These are phyloP conservation scores for Euleptes europaea DNA, from an alignment of 2,113 vertebrate genomes.

Conservation along the genomic window DNA sequence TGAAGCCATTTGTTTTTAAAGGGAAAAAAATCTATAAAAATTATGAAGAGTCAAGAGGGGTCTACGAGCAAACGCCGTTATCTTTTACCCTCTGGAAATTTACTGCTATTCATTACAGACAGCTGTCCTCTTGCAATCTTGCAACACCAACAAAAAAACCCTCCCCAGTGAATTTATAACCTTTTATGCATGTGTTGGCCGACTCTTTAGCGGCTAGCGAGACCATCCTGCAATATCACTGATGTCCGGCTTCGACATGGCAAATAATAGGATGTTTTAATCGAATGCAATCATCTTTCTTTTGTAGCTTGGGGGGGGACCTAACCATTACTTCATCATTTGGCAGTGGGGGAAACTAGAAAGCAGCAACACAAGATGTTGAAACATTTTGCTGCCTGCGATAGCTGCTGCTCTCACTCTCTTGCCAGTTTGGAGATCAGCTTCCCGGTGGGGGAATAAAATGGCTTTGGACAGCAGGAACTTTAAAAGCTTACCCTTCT, in stretches of 20 bases:
- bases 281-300: neutral
- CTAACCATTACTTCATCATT: neutral
- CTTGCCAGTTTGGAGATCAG: neutral
- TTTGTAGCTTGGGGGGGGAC: neutral
- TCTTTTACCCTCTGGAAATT: neutral
- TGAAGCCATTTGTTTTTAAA: neutral
- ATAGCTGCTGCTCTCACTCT: neutral
- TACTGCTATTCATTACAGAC: neutral
- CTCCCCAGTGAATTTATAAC: neutral
- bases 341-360: neutral
- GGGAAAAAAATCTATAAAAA: neutral
- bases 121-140: neutral
- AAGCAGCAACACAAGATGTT: neutral
- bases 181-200: neutral
- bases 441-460: neutral
- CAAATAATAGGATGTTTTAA: neutral
- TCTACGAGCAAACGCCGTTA: neutral
- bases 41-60: neutral
- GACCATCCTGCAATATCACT: neutral
- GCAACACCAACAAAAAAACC: neutral
- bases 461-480: neutral
- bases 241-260: neutral
- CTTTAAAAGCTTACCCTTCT: conserved; percentile 75
- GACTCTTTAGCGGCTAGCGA: neutral
- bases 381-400: neutral